Base-by-base conservation (phyloP, 2,797 vertebrate genomes). In the Sandelia bainsii region DNA sequence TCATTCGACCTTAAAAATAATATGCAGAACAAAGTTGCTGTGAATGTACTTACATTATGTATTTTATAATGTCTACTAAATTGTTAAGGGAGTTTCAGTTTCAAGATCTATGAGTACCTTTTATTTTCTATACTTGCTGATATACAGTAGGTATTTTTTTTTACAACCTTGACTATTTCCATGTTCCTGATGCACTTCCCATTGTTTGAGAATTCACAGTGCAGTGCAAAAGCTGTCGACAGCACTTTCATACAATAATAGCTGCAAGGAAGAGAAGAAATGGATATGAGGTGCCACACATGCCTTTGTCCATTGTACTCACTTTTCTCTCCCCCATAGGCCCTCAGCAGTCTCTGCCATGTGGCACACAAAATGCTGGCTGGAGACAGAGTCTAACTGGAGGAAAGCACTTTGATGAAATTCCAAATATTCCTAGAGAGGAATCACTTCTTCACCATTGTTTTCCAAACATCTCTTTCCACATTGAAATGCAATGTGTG, bases 231-330 rank as follows among this genome's bases (percentile, higher is more conserved):
- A 86, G 87, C 92, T 93, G 87, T 93, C 86, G 84, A 92, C 92
- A 93, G 93, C 92, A 93, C 84, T 93, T 94, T 94, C 87, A 81
- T 87, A 90, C 89, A 93, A 91, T 92, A 92, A 93, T 92, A 92
- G 92, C 90, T 91, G 84, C 78, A 62, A 91, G 80, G 84, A 85
- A 77, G 81, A 88, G 86, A 79, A 86, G 79, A 82, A 90, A 87
- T 88, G 85, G 88, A 92, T 89, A 82, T 87, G 88, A 93, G 88
- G 79, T 88, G 89, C 87, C 83, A 89, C 85, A 90, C 81, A 82
- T 89, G 83, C 85, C 84, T 89, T 83, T 89, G 87, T 92, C 92
- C 92, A 93, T 90, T 91, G 86, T 91, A 75, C 79, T 87, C 88
- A 84, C 87, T 85, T 86, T 92, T 88, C 79, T 76, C 85, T 84